A percentile compares a stretch with the other conserved stretches of the same genome.
These are phyloP conservation scores for Lampris incognitus DNA, from an alignment of 2,113 vertebrate species.

Conservation along the genomic window DNA sequence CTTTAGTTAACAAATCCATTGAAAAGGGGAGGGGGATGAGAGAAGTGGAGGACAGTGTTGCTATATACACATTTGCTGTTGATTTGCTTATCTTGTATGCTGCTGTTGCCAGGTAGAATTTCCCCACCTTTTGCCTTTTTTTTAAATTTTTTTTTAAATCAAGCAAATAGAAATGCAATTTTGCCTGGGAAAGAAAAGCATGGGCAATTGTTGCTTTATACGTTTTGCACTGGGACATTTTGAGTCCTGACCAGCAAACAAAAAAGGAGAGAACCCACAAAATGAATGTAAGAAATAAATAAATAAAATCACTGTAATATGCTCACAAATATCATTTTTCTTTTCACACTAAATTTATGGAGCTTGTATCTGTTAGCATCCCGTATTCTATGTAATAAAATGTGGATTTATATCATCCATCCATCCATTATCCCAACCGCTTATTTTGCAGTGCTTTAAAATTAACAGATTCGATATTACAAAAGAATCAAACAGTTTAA, in stretches of 20 bases:
- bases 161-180: constrained; percentile 25
- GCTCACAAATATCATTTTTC: too few relatives aligned
- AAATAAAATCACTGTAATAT: too few relatives aligned
- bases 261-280: neutral
- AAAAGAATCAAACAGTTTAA: neutral
- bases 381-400: too few relatives aligned
- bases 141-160: constrained; percentile 5
- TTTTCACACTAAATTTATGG: too few relatives aligned
- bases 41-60: neutral
- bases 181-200: constrained; percentile 19
- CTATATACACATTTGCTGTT: neutral
- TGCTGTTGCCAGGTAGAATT: constrained; percentile 47
- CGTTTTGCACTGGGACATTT: constrained; percentile 46
- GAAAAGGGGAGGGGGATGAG: neutral
- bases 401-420: too few relatives aligned
- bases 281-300: too few relatives aligned
- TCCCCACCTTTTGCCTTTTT: neutral
- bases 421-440: too few relatives aligned
- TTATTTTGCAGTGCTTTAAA: neutral
- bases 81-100: constrained; percentile 22
- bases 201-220: constrained; percentile 37
- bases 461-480: constrained; percentile 4
- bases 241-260: constrained; percentile 15
- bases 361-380: too few relatives aligned
- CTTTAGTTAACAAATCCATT: constrained; percentile 1